Conservation (phyloP, 2,113 vertebrate species). For the pig (Sus scrofa) region T2T-Sscrofa CM000827.6:98089001-98089500, state of each 20-base stretch:
- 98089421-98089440: neutral
- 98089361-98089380: neutral
- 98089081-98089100: neutral
- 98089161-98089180: neutral
- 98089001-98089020: neutral
- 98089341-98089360: neutral
- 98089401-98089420: neutral
- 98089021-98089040: neutral
- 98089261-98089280: neutral
- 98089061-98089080: neutral
- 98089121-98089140: neutral
- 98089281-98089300: neutral
- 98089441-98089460: neutral
- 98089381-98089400: neutral
- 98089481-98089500: neutral
- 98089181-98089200: neutral
- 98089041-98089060: neutral
- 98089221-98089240: neutral
- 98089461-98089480: neutral
- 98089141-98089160: neutral
- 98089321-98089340: neutral
- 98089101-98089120: neutral
- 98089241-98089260: constrained; percentile 16
- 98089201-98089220: neutral
- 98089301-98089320: neutral